Evolutionary conservation across 2,888 invertebrate species (phyloP).

Genomic region (Augiades crinisus): DNA sequence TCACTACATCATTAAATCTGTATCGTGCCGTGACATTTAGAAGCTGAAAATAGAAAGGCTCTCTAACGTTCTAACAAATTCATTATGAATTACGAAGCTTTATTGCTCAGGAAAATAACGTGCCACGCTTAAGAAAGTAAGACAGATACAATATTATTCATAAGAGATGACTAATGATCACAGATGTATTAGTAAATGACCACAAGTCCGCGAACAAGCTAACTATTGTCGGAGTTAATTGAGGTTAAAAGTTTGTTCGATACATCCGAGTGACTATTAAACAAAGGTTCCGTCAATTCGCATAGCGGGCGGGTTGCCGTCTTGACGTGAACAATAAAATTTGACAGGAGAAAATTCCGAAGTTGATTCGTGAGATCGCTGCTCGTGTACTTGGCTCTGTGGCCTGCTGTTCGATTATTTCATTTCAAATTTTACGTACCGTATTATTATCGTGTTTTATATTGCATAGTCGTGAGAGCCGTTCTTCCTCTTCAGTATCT

Average conservation of each 20-base stretch:
- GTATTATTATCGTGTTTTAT: conserved; percentile 20
- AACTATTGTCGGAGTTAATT: conserved; percentile 60
- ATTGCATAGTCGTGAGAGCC: conserved; percentile 24
- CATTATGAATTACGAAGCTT: conserved; percentile 46
- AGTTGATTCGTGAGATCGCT: conserved; percentile 46
- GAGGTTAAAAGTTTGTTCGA: conserved; percentile 61
- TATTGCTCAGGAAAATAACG: conserved; percentile 47
- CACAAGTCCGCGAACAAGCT: conserved; percentile 59
- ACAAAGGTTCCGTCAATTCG: conserved; percentile 64
- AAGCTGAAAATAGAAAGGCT: conserved; percentile 40
- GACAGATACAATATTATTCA: conserved; percentile 53
- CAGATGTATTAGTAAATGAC: conserved; percentile 63
- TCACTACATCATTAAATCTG: conserved; percentile 15
- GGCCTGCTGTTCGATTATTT: conserved; percentile 21
- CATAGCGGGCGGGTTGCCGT: conserved; percentile 43
- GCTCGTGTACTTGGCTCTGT: conserved; percentile 32
- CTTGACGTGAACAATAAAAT: conserved; percentile 50
- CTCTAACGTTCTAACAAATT: conserved; percentile 45
- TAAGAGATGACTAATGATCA: conserved; percentile 64
- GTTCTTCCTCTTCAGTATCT: conserved; percentile 12
- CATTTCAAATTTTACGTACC: conserved; percentile 25
- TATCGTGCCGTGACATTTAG: conserved; percentile 24
- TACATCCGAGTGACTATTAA: conserved; percentile 57
- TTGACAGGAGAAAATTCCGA: conserved; percentile 52
- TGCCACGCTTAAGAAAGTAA: conserved; percentile 62